Base-by-base conservation (phyloP, 2,113 vertebrate genomes). In the Nestor notabilis region DNA sequence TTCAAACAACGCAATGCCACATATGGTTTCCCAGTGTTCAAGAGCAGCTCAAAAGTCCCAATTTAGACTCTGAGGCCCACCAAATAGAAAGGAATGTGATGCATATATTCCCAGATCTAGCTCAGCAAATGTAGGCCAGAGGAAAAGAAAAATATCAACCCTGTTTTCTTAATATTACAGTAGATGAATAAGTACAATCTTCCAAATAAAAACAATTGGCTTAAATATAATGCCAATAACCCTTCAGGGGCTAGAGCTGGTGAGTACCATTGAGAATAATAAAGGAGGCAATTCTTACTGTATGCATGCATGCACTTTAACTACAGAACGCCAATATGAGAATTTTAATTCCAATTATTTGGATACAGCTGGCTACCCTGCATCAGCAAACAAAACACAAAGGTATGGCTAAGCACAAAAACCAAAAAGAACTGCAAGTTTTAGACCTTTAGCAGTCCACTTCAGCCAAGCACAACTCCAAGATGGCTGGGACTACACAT, bases 31-130 rank as follows among this genome's bases (percentile, higher is more conserved):
- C 35, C 68, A 95, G 68, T 52, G 68, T 58, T 96, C 60, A 70
- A 85, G 44, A 92, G 79, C 60, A 96, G 85, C 82, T 90, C 87
- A 80, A 41, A 96, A 85, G 58, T 80, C 82, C 64, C 82, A 80
- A 43, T 94, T 96, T 95, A 95, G 93, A 96, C 71, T 95, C 63
- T 83, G 88, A 95, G 90, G 92, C 79, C 85, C 92, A 95, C 29
- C 85, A 96, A 93, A 92, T 70, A 53, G 72, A 92, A 94, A 92
- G 39, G 55, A 94, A 95, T 94, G 90, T 35, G 66, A 81, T 70
- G 29, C 93, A 93, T 92, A 92, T 95, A 88, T 94, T 97, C 79
- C 71, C 60, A 97, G 64, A 66, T 83, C 84, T 80, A 91, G 90
- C 79, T 86, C 18, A 37, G 82, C 64, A 93, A 95, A 94, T 55